Evolutionary conservation across 2,797 vertebrate genomes (phyloP), one percentile per base, ranked within the genome.

Genomic region (Alosa sapidissima): DNA sequence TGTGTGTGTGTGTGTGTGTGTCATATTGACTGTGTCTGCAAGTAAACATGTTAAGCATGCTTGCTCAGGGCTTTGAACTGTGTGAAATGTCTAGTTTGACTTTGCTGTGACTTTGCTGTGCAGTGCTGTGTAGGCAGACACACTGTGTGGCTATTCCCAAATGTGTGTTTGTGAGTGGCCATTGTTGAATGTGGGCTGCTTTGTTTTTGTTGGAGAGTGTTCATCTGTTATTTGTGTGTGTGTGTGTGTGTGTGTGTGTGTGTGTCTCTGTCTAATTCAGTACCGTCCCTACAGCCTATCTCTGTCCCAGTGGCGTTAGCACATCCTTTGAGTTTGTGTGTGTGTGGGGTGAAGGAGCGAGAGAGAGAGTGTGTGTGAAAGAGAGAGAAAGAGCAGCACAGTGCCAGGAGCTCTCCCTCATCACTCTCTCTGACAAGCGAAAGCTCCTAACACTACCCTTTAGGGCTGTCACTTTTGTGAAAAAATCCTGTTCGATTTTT

Each of bases 1-100:
- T 60, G 55, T 60, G 55, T 60, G 55, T 60, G 55, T n/a, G 55
- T 60, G 55, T 60, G 55, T 60, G 55, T n/a, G 55, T 60, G 28
- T 28, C 28, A 28, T 28, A 28, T 28, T 28, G 28, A 28, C 28
- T 28, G 28, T 28, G 21, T 60, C 21, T 7, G 58, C n/a, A 8
- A 2, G 58, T 62, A 24, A 62, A 62, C 7, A 24, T 62, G 58
- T 24, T 8, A 24, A 62, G n/a, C 58, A 24, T 62, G 58, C 58
- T 24, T n/a, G 55, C 21, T 60, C 55, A 60, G 19, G 55, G 55
- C 6, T 60, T 60, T 55, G 54, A 55, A 19, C 54, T 55, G 54
- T 55, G 16, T 55, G 54, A 55, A 21, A 16, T 55, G 2, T 54
- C 52, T n/a, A 60, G 21, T 60, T n/a, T 60, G 55, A 60, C 55